Conservation (phyloP, 2,888 invertebrate genomes). For the Mythimna vitellina region DNA sequence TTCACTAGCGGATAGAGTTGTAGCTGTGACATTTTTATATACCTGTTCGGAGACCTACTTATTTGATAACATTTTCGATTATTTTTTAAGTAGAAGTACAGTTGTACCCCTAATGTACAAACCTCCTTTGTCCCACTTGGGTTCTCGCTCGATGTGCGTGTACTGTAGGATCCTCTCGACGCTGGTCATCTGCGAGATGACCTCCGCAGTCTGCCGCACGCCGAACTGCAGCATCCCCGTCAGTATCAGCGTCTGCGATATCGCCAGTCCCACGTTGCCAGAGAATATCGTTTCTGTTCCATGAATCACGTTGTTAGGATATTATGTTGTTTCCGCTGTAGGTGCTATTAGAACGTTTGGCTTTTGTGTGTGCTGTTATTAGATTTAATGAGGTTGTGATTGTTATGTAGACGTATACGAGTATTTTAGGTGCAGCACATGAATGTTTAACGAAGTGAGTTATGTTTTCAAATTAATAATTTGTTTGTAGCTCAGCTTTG, state of each 20-base stretch:
- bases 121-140: slow-evolving; percentile 88
- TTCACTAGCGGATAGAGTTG: background rate
- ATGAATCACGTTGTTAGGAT: slow-evolving; percentile 24
- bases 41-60: background rate
- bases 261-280: slow-evolving; percentile 93
- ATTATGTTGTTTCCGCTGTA: slow-evolving; percentile 29
- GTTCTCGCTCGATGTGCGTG: slow-evolving; percentile 92
- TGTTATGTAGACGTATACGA: slow-evolving; percentile 12
- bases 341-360: slow-evolving; percentile 9
- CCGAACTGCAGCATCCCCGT: slow-evolving; percentile 94
- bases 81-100: background rate
- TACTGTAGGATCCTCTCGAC: slow-evolving; percentile 94
- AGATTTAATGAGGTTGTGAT: slow-evolving; percentile 30
- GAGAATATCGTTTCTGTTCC: slow-evolving; percentile 86
- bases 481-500: background rate
- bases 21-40: background rate
- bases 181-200: slow-evolving; percentile 93
- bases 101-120: slow-evolving; percentile 24
- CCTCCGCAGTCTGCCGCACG: slow-evolving; percentile 93
- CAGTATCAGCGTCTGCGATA: slow-evolving; percentile 92
- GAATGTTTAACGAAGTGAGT: background rate
- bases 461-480: slow-evolving; percentile 11
- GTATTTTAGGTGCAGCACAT: slow-evolving; percentile 1
- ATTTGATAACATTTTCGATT: background rate
- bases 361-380: slow-evolving; percentile 18